These are phyloP conservation scores for Pseudorhombus dupliciocellatus DNA, from an alignment of 2,113 vertebrate species.

Conservation along the genomic window DNA sequence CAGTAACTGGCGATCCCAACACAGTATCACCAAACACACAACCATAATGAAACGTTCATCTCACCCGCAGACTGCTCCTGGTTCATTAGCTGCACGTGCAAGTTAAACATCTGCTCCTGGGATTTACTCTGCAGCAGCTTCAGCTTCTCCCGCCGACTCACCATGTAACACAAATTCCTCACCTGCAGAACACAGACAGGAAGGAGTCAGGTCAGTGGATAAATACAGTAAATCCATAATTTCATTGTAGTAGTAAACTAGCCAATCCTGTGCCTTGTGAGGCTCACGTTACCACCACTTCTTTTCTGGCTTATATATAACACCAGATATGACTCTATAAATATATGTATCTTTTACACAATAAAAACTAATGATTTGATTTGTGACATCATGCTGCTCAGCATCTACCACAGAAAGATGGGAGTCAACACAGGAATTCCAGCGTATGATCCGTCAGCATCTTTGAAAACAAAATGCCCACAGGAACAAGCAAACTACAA, in stretches of 20 bases:
- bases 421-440: neutral
- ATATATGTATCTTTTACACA: too few species aligned
- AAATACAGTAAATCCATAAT: too few species aligned
- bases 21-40: neutral
- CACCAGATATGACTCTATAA: too few species aligned
- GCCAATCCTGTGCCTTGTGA: too few species aligned
- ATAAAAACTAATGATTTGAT: too few species aligned
- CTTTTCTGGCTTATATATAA: too few species aligned
- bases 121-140: slow-evolving; percentile 94
- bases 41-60: neutral
- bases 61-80: slow-evolving; percentile 86
- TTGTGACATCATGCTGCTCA: too few species aligned
- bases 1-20: neutral
- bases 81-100: slow-evolving; percentile 92
- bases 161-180: slow-evolving; percentile 99
- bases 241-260: neutral
- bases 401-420: too few species aligned
- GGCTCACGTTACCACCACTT: too few species aligned
- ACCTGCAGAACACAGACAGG: slow-evolving; percentile 79
- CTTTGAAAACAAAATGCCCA: neutral
- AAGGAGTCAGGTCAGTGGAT: neutral
- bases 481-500: neutral
- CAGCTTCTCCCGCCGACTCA: slow-evolving; percentile 97
- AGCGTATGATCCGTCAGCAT: neutral
- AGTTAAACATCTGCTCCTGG: slow-evolving; percentile 95